Evolutionary conservation across 2,797 vertebrate species (phyloP), one percentile per base, ranked within the genome.

Genomic region (Antrozous pallidus): DNA sequence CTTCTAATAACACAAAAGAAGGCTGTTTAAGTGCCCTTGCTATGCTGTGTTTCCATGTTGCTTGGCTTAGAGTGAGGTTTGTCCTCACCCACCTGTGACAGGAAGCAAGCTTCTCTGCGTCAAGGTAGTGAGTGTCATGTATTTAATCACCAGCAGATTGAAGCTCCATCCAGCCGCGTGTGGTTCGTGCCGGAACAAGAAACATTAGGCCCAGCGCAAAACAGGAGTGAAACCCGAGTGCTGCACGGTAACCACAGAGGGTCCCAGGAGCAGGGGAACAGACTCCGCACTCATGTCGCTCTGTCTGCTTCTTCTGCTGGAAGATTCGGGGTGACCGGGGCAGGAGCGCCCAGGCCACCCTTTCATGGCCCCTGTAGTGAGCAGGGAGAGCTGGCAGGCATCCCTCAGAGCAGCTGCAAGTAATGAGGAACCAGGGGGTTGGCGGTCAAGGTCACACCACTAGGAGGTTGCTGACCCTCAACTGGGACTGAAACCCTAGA

Each of bases 61-160:
- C 10, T 0, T 71, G 65, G 31, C 49, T 24, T n/a, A 20, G 2
- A 40, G 26, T 8, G 20, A n/a, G 26, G 12, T 80, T 71, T 90
- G 82, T 91, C 45, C 18, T 54, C 69, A 28, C 42, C 42, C 0
- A 33, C 0, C 8, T 36, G 1, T 86, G 65, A 58, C 77, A 65
- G 78, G 92, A 91, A 90, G 36, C 58, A 83, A 65, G 38, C 36
- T 38, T 79, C 65, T 88, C 54, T 86, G 51, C 4, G 3, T 65
- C n/a, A 49, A 81, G 38, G 40, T 28, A 17, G 80, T 56, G 70
- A 88, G 42, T 61, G 63, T 88, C 80, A 45, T 88, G 83, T 42
- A 81, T 92, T 92, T 93, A 81, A 56, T 93, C 77, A 78, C 63
- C 84, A 74, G 47, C 40, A 56, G 81, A 90, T 85, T 70, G 75